A percentile compares a stretch with the other conserved stretches of the same genome.
phyloP scores from a whole-genome alignment of 1,140 invertebrate species.

The Zeugodacus cucurbitae region DNA sequence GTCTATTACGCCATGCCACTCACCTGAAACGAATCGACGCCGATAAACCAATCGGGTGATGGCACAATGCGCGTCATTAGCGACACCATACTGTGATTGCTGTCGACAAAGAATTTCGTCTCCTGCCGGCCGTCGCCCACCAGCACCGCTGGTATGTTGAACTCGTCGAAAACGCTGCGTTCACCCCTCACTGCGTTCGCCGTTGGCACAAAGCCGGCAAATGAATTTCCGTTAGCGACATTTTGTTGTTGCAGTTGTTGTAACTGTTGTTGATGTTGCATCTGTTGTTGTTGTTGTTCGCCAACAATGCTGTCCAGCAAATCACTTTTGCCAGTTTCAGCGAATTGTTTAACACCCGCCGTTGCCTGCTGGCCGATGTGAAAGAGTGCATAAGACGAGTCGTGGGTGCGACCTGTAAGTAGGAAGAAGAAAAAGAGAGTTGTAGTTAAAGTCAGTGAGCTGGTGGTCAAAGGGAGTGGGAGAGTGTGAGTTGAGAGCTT shows the following conservation, averaged over 20 bases:
- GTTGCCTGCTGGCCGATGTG: constrained; percentile 80
- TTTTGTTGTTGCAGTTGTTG: constrained; percentile 34
- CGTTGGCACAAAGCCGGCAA: background rate
- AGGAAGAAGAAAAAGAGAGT: background rate
- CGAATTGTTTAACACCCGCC: constrained; percentile 80
- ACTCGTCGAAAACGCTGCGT: constrained; percentile 79
- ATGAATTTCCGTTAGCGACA: constrained; percentile 38
- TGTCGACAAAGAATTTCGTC: constrained; percentile 88
- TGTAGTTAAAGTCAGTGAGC: background rate
- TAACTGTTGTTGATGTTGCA: constrained; percentile 46
- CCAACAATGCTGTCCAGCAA: constrained; percentile 73
- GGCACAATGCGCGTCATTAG: constrained; percentile 89
- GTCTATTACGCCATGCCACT: background rate
- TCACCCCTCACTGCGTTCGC: constrained; percentile 45
- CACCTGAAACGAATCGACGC: constrained; percentile 87
- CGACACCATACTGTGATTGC: constrained; percentile 89
- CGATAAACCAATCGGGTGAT: constrained; percentile 98
- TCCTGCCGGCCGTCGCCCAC: constrained; percentile 83
- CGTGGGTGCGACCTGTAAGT: constrained; percentile 83
- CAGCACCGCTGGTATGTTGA: constrained; percentile 80
- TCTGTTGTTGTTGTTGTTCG: constrained; percentile 62
- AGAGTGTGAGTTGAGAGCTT: background rate
- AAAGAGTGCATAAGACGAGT: constrained; percentile 82
- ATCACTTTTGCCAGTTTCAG: constrained; percentile 82
- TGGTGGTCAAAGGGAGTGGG: background rate